Evolutionary conservation across 2,113 vertebrate species (phyloP).

Genomic region (Tetrao urogallus): DNA sequence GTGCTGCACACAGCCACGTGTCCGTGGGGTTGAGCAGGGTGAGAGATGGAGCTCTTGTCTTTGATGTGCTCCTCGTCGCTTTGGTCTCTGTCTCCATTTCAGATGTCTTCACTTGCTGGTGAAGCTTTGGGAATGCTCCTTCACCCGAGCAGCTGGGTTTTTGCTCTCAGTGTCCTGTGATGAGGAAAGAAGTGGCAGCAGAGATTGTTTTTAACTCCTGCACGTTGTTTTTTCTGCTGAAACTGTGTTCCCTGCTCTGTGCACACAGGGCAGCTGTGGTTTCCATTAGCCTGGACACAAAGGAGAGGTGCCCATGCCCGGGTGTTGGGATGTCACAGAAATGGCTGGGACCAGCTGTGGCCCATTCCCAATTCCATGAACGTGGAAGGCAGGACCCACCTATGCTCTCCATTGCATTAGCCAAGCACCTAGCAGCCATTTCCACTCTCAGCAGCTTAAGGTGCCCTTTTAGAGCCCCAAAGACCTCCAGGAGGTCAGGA

Average conservation of each 20-base stretch:
- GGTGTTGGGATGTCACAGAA: neutral
- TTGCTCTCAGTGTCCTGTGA: neutral
- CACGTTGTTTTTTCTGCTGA: neutral
- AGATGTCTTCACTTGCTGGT: rapidly evolving
- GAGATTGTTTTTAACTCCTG: neutral
- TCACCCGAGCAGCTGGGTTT: neutral
- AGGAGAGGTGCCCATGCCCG: rapidly evolving
- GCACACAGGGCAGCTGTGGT: rapidly evolving
- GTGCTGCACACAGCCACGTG: rapidly evolving
- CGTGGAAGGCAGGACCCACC: neutral
- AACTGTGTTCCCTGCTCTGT: neutral
- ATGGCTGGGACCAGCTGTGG: neutral
- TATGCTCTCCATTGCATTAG: neutral
- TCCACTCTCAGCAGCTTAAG: neutral
- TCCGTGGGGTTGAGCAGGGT: rapidly evolving
- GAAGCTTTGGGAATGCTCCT: neutral
- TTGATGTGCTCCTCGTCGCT: rapidly evolving
- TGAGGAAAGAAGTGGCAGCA: neutral
- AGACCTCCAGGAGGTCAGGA: neutral
- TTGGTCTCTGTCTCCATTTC: rapidly evolving
- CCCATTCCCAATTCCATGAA: neutral
- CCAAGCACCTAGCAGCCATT: neutral
- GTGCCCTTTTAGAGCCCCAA: neutral
- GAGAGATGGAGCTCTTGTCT: neutral
- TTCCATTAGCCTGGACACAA: neutral